A percentile compares a stretch with the other conserved stretches of the same genome.
These are phyloP conservation scores for Adineta ricciae DNA, from an alignment of 2,888 invertebrate species.

Conservation along the genomic window DNA sequence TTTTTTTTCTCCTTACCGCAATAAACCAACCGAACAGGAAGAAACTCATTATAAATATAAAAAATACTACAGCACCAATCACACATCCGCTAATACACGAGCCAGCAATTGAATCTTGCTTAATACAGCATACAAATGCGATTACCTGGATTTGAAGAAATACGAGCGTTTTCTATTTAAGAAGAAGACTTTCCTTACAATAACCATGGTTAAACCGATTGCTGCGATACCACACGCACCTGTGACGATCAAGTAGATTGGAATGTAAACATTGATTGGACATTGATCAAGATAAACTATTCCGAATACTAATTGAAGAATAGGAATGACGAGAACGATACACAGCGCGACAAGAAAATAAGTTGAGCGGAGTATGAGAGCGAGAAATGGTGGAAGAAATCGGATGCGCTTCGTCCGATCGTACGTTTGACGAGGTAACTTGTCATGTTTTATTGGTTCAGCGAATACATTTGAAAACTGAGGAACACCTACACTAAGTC, in stretches of 20 bases:
- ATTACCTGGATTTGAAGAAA: background rate
- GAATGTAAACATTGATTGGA: conserved; percentile 21
- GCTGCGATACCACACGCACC: conserved; percentile 4
- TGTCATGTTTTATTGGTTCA: background rate
- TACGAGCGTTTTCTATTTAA: background rate
- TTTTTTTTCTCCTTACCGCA: conserved; percentile 7
- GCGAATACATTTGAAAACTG: background rate
- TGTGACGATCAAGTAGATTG: conserved; percentile 28
- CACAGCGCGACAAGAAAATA: background rate
- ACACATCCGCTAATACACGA: background rate
- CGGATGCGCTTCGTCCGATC: background rate
- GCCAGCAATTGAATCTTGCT: background rate
- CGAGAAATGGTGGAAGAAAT: background rate
- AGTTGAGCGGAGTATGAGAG: background rate
- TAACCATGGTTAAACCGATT: background rate
- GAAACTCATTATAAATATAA: background rate
- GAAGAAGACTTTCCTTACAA: background rate
- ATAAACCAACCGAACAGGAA: conserved; percentile 32
- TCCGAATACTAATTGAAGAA: conserved; percentile 23
- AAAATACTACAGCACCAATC: background rate
- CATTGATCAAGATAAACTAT: conserved; percentile 20
- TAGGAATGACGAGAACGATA: conserved; percentile 16
- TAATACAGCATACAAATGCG: background rate
- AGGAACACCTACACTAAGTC: background rate
- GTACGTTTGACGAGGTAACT: background rate